Evolutionary conservation across 2,113 vertebrate species (phyloP).

Genomic region (Charina bottae): DNA sequence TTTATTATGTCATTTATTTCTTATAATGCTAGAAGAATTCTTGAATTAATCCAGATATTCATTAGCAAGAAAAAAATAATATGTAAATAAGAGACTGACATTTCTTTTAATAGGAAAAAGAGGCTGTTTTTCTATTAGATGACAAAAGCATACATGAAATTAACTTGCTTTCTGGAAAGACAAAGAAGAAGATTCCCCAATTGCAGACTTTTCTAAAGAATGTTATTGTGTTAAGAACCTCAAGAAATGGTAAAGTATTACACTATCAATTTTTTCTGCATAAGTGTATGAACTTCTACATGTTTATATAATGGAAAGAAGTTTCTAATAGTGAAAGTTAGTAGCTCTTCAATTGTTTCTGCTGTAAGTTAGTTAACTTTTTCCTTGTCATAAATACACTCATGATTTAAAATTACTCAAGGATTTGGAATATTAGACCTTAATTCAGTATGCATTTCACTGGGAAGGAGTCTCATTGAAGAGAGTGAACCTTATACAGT

Average conservation of each 20-base stretch:
- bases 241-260: constrained; percentile 82
- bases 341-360: not conserved
- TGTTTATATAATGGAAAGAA: not conserved
- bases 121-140: constrained; percentile 89
- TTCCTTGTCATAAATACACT: not conserved
- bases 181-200: constrained; percentile 85
- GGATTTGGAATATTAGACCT: not conserved
- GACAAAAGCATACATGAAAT: constrained; percentile 88
- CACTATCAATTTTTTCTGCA: not conserved
- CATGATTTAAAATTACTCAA: not conserved
- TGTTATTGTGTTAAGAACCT: constrained; percentile 81
- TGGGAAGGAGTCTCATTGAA: not conserved
- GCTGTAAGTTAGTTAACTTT: not conserved
- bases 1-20: not conserved
- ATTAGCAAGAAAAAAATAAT: not conserved
- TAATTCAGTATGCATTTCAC: not conserved
- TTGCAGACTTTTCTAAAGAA: constrained; percentile 85
- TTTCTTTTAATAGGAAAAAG: constrained; percentile 83
- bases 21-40: not conserved
- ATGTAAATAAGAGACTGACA: not conserved
- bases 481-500: not conserved
- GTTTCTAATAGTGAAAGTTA: not conserved
- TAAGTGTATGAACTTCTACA: not conserved
- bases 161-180: constrained; percentile 86
- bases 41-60: not conserved